Evolutionary conservation across 2,113 vertebrate species (phyloP).

Genomic region (Amblyornis subalaris): DNA sequence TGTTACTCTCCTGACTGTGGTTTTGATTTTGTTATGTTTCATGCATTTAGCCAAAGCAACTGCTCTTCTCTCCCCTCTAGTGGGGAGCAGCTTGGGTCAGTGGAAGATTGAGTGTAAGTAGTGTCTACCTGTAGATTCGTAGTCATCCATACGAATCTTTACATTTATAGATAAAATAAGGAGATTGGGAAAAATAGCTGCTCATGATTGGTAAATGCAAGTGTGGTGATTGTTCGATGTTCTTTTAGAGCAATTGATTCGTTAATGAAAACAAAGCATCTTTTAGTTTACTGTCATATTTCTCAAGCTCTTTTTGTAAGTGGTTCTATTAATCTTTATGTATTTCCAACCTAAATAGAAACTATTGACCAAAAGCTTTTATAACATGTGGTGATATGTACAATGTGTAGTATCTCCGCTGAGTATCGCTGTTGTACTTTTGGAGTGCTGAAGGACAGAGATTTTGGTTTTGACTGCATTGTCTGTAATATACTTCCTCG

Average conservation of each 20-base stretch:
- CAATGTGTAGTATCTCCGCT: background rate
- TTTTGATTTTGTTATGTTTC: slow-evolving; percentile 72
- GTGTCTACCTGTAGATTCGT: background rate
- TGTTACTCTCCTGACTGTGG: slow-evolving; percentile 71
- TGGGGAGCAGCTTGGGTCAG: slow-evolving; percentile 26
- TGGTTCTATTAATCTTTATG: background rate
- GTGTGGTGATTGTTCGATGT: background rate
- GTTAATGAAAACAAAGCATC: background rate
- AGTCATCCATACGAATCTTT: background rate
- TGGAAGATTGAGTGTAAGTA: background rate
- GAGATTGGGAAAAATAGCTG: background rate
- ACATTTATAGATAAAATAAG: background rate
- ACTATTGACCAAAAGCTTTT: background rate
- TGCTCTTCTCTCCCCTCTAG: slow-evolving; percentile 72
- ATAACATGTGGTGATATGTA: background rate
- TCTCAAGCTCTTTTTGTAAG: background rate
- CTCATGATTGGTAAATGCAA: background rate
- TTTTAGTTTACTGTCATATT: background rate
- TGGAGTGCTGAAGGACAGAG: slow-evolving; percentile 51
- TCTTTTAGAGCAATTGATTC: background rate
- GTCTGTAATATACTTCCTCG: background rate
- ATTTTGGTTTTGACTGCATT: background rate
- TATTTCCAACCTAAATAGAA: background rate
- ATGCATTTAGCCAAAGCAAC: slow-evolving; percentile 32
- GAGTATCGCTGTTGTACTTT: background rate